phyloP scores from a whole-genome alignment of 2,888 invertebrate species.

The Onthophagus sagittarius region DNA sequence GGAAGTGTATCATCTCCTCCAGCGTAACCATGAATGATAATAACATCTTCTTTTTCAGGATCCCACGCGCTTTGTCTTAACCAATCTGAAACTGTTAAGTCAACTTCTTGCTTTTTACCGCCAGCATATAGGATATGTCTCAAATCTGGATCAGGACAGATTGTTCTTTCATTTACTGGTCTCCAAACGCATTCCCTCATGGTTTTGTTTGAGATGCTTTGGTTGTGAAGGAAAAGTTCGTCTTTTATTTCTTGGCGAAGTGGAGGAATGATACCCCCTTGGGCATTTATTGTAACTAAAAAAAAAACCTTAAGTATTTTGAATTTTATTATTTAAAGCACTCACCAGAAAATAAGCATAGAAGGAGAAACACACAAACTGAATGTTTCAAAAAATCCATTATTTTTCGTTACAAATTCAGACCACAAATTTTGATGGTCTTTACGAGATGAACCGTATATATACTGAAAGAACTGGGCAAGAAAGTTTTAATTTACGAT shows the following conservation, averaged over 20 bases:
- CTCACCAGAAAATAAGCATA: background rate
- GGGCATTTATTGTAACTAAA: slow-evolving; percentile 13
- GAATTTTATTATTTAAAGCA: too few relatives aligned
- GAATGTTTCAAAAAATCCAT: background rate
- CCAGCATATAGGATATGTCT: slow-evolving; percentile 62
- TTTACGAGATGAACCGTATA: background rate
- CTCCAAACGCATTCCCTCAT: slow-evolving; percentile 69
- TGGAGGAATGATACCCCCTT: slow-evolving; percentile 12
- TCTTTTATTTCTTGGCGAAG: slow-evolving; percentile 50
- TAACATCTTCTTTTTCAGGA: slow-evolving; percentile 63
- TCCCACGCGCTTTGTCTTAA: slow-evolving; percentile 68
- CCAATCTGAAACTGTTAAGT: slow-evolving; percentile 65
- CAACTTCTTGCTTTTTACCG: slow-evolving; percentile 51
- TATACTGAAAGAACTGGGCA: slow-evolving; percentile 2
- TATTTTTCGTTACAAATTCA: background rate
- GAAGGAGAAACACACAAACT: background rate
- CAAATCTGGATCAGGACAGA: slow-evolving; percentile 71
- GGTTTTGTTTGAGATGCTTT: slow-evolving; percentile 57
- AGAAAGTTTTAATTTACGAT: slow-evolving; percentile 5
- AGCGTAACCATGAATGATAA: slow-evolving; percentile 74
- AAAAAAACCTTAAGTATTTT: background rate
- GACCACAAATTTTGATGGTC: slow-evolving; percentile 1
- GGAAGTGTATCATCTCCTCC: slow-evolving; percentile 72
- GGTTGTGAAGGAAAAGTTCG: slow-evolving; percentile 60
- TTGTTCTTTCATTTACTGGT: slow-evolving; percentile 58